Base-by-base conservation (phyloP, 1,140 invertebrate genomes). In the Zelostemma sp. region DNA sequence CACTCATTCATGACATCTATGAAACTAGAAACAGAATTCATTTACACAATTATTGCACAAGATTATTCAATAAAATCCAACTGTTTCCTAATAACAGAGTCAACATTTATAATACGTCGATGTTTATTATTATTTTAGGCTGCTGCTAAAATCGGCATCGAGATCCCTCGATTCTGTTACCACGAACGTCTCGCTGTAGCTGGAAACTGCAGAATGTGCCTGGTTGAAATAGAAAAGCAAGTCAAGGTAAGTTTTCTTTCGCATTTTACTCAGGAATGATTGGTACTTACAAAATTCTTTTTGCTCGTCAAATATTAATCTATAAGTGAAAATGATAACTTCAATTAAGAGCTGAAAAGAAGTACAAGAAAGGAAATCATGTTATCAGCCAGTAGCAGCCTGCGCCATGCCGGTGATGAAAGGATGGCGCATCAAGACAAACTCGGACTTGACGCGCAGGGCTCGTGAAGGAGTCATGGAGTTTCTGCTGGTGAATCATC, bases 401-500 rank as follows among this genome's bases (percentile, higher is more conserved):
- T 99, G 98, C 87, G 98, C 98, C 1, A 88, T 99, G 97, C 86
- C 97, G 4, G 41, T 72, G 0, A 99, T 99, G 96, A 99, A 99
- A 86, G 98, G 98, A 1, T 93, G 91, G 95, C 90, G 93, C 72
- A 92, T 99, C 8, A 99, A 99, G 86, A 99, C 98, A 14, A 95
- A 99, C 80, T 99, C 97, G 0, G 95, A 97, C 68, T 88, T 98
- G 81, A 97, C 97, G 0, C 91, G 91, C 45, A 97, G 95, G 86
- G 98, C 98, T 6, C 90, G 98, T 50, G 95, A 96, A 86, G 98
- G 97, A 73, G 98, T 99, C 1, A 99, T 99, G 98, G 98, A 99
- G 86, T 99, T 99, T 81, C 86, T 99, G 21, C 86, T 99, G 8
- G 94, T 99, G 18, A 99, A 99, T 82, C 98, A 99, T 88, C 98